phyloP scores from a whole-genome alignment of 2,888 invertebrate species.

The Platypus cylindrus region DNA sequence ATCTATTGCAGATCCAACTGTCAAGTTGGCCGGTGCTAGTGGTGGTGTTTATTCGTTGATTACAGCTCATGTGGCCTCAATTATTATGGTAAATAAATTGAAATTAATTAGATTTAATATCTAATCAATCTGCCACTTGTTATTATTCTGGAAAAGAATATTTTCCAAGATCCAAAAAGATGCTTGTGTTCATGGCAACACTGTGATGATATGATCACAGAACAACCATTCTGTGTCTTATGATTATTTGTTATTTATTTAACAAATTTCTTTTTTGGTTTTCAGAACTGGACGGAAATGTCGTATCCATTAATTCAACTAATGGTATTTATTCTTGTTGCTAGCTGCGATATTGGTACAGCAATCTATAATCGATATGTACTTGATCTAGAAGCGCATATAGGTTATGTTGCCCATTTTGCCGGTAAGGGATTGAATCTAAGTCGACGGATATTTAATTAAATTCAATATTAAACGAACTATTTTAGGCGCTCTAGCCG shows the following conservation, averaged over 20 bases:
- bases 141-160: too few species aligned
- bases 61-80: slow-evolving; percentile 85
- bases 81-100: slow-evolving; percentile 56
- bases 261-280: slow-evolving; percentile 1
- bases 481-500: slow-evolving; percentile 60
- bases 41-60: slow-evolving; percentile 93
- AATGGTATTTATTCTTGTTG: slow-evolving; percentile 67
- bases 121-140: too few species aligned
- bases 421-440: slow-evolving; percentile 15
- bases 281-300: slow-evolving; percentile 94
- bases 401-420: slow-evolving; percentile 85
- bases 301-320: slow-evolving; percentile 80
- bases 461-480: not conserved
- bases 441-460: not conserved
- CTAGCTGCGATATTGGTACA: slow-evolving; percentile 73
- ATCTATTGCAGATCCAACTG: slow-evolving; percentile 67
- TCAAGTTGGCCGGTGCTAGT: slow-evolving; percentile 83
- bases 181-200: too few species aligned
- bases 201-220: too few species aligned
- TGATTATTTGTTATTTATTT: too few species aligned
- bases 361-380: slow-evolving; percentile 83
- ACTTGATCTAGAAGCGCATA: slow-evolving; percentile 55
- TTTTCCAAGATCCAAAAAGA: too few species aligned
- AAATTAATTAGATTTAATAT: not conserved
- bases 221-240: too few species aligned